Percentiles rank a stretch among this genome's conserved stretches.
These are phyloP conservation scores for Philantomba maxwellii DNA, from an alignment of 2,113 vertebrate species.

Conservation along the genomic window DNA sequence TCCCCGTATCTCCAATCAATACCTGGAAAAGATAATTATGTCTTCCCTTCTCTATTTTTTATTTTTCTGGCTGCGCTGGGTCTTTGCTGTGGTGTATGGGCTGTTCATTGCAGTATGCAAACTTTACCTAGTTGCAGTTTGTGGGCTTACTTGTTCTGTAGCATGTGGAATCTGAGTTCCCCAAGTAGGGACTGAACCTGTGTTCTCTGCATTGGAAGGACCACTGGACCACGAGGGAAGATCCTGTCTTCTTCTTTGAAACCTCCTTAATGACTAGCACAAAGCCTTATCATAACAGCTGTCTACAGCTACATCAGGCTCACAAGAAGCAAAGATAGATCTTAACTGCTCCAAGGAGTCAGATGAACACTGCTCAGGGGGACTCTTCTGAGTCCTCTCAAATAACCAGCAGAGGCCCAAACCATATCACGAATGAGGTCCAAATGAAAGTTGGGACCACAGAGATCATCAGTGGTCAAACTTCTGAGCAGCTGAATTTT, in stretches of 20 bases:
- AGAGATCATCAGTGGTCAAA: background rate
- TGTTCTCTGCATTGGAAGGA: background rate
- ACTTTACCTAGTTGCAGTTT: background rate
- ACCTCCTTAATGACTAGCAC: background rate
- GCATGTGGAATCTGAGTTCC: background rate
- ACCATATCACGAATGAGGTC: background rate
- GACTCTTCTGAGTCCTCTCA: background rate
- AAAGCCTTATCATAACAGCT: background rate
- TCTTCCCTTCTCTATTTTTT: background rate
- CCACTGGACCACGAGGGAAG: background rate
- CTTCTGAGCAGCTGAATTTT: background rate
- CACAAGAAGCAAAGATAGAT: background rate
- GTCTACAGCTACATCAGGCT: background rate
- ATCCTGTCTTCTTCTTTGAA: background rate
- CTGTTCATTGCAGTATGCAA: background rate
- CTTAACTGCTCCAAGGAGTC: background rate
- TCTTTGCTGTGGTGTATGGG: background rate
- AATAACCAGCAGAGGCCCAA: background rate
- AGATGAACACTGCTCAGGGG: background rate
- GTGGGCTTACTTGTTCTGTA: background rate
- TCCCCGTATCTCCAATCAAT: background rate
- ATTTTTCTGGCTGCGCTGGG: background rate
- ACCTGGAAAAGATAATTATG: background rate
- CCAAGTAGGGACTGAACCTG: background rate
- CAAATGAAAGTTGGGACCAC: background rate